phyloP scores from a whole-genome alignment of 2,113 vertebrate genomes.

The Nesoenas mayeri region DNA sequence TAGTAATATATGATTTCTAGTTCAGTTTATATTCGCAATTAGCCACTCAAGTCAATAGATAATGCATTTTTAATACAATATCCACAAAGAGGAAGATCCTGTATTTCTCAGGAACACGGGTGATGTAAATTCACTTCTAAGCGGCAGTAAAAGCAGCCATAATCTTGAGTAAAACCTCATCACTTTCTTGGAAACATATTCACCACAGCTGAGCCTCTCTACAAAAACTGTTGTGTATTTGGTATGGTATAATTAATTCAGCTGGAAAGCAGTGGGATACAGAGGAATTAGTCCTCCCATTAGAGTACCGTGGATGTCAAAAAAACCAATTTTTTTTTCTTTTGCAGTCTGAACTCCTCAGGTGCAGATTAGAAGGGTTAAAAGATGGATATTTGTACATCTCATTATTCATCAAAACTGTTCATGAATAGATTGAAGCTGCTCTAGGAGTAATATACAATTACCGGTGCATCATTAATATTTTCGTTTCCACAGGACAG shows the following conservation, averaged over 20 bases:
- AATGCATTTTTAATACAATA: not conserved
- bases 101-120: not conserved
- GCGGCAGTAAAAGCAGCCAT: not conserved
- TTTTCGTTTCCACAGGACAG: not conserved
- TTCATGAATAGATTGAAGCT: not conserved
- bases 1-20: not conserved
- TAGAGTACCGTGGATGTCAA: not conserved
- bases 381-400: not conserved
- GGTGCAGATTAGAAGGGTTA: not conserved
- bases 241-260: not conserved
- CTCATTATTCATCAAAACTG: not conserved
- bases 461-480: not conserved
- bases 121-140: not conserved
- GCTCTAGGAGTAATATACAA: not conserved
- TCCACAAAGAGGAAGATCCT: not conserved
- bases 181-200: not conserved
- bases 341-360: not conserved
- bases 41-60: not conserved
- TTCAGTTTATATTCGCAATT: not conserved
- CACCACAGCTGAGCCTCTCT: not conserved
- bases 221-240: not conserved
- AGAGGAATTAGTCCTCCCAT: not conserved
- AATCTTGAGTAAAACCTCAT: not conserved
- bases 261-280: not conserved
- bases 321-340: not conserved